phyloP scores from a whole-genome alignment of 1,140 invertebrate genomes.

The Drosophila pallidifrons region DNA sequence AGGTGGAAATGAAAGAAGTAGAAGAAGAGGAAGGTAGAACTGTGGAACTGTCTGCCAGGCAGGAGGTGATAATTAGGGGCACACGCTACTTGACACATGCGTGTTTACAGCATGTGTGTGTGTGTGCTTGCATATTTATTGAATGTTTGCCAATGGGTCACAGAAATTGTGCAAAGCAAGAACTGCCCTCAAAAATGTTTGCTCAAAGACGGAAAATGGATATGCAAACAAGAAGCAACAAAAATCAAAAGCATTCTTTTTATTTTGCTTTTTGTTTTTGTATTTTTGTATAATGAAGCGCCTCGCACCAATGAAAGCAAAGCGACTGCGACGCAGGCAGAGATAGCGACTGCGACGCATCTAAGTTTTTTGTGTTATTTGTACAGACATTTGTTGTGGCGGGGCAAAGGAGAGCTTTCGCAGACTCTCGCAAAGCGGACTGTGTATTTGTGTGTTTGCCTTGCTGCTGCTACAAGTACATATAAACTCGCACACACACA shows the following conservation, averaged over 20 bases:
- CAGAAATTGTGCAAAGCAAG: conserved; percentile 2
- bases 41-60: conserved; percentile 30
- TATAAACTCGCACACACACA: conserved; percentile 1
- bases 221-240: conserved; percentile 72
- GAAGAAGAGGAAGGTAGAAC: too few species aligned
- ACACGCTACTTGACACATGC: conserved; percentile 42
- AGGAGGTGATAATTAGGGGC: conserved; percentile 80
- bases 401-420: conserved; percentile 64
- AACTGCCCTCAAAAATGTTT: conserved; percentile 53
- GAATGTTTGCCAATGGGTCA: conserved; percentile 60
- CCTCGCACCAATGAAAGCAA: conserved; percentile 54
- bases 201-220: conserved; percentile 72
- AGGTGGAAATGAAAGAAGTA: conserved; percentile 9
- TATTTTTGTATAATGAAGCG: conserved; percentile 54
- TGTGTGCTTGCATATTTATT: conserved; percentile 27
- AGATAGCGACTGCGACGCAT: conserved; percentile 32
- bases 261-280: neutral
- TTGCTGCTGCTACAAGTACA: conserved; percentile 41
- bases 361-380: conserved; percentile 37
- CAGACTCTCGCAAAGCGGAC: conserved; percentile 57
- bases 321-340: conserved; percentile 38
- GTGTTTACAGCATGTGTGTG: neutral
- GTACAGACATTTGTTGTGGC: conserved; percentile 20
- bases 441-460: conserved; percentile 47
- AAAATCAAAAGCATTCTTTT: conserved; percentile 17